phyloP scores from a whole-genome alignment of 1,140 invertebrate species.

The Mesaphorura yosii region DNA sequence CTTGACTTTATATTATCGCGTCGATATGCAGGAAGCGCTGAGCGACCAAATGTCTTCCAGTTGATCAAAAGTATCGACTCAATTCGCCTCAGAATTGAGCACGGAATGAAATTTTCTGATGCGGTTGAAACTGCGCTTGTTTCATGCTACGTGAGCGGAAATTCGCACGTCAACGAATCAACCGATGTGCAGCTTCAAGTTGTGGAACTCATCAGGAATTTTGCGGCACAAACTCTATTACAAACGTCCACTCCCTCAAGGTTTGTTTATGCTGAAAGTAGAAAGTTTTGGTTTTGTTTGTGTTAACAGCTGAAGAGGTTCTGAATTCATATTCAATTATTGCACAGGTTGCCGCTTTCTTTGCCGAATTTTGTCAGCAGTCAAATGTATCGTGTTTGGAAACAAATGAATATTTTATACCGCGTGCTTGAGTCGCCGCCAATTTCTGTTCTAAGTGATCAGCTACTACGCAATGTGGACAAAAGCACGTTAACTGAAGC shows the following conservation, averaged over 20 bases:
- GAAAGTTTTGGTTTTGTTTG: no score
- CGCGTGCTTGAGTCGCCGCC: background rate
- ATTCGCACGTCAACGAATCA: background rate
- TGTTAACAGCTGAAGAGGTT: no score
- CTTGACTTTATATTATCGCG: background rate
- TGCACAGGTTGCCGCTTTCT: no score
- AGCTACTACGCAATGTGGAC: background rate
- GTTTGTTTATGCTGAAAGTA: no score
- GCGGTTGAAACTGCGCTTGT: background rate
- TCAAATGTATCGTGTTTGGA: conserved; percentile 18
- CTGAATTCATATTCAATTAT: no score
- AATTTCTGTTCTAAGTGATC: background rate
- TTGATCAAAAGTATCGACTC: background rate
- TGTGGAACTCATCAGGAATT: background rate
- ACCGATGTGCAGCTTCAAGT: background rate
- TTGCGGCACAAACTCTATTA: no score
- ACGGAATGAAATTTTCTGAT: background rate
- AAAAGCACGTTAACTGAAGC: background rate
- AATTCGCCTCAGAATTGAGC: background rate
- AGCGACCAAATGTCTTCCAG: background rate
- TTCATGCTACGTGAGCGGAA: background rate
- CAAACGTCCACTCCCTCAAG: no score
- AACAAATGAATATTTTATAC: conserved; percentile 10
- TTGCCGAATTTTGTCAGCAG: conserved; percentile 5
- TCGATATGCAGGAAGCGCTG: background rate